Percentiles rank a stretch among this genome's conserved stretches.
Evolutionary conservation across 2,888 invertebrate genomes (phyloP).

Genomic region (Hylaea fasciaria): DNA sequence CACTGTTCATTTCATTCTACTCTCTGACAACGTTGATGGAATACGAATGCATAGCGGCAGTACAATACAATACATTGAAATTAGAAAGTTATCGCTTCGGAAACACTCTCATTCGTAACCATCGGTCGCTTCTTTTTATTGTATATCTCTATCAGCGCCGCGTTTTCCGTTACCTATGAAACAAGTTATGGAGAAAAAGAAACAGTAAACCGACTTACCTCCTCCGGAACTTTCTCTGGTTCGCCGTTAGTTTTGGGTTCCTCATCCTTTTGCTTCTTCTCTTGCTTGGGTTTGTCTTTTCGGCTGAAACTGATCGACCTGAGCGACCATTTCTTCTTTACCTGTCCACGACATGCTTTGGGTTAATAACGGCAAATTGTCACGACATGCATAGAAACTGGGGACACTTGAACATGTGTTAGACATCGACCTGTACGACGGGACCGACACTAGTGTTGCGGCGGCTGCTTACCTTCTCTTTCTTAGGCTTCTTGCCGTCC

Average conservation of each 20-base stretch:
- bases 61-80: constrained; percentile 42
- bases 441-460: too few species aligned
- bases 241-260: constrained; percentile 86
- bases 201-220: constrained; percentile 79
- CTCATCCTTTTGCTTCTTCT: constrained; percentile 86
- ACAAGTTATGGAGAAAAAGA: constrained; percentile 22
- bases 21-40: constrained; percentile 51
- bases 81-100: constrained; percentile 63
- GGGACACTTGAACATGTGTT: constrained; percentile 34
- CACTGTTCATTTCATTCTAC: constrained; percentile 50
- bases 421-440: constrained; percentile 25
- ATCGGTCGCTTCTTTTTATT: constrained; percentile 11
- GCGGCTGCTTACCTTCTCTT: constrained; percentile 81
- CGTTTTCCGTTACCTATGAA: constrained; percentile 15
- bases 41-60: constrained; percentile 50
- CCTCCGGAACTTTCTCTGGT: constrained; percentile 87
- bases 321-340: constrained; percentile 96
- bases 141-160: constrained; percentile 20
- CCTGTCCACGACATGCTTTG: constrained; percentile 72
- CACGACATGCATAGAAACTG: constrained; percentile 54
- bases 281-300: constrained; percentile 94
- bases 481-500: constrained; percentile 87
- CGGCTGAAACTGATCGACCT: constrained; percentile 94
- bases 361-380: constrained; percentile 56
- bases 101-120: constrained; percentile 39